Conservation (phyloP, 2,797 vertebrate genomes). For the Anguilla obscura region DNA sequence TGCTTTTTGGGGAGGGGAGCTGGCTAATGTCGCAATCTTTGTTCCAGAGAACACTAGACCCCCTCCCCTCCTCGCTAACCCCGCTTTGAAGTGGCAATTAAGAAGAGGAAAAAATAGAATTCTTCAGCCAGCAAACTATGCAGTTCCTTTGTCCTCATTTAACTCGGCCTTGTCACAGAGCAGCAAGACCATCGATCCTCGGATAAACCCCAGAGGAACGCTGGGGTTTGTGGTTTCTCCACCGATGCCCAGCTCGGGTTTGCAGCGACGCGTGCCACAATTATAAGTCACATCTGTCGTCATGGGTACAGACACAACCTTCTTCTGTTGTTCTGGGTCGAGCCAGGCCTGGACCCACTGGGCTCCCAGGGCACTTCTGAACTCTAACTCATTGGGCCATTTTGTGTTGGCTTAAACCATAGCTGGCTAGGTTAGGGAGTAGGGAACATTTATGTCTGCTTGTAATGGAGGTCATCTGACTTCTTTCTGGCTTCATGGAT, state of each 20-base stretch:
- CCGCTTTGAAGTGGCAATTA: constrained; percentile 10
- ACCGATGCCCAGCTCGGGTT: constrained; percentile 14
- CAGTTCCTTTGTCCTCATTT: constrained; percentile 24
- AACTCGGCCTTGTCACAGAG: background rate
- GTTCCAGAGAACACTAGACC: background rate
- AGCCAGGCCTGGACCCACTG: background rate
- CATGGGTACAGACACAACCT: constrained; percentile 65
- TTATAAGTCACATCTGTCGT: constrained; percentile 52
- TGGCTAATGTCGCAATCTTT: background rate
- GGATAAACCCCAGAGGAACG: constrained; percentile 24
- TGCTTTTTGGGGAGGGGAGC: background rate
- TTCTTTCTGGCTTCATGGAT: background rate
- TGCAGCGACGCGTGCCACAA: constrained; percentile 44
- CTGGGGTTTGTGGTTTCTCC: constrained; percentile 49
- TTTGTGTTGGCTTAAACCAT: background rate
- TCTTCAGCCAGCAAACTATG: background rate
- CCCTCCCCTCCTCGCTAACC: background rate
- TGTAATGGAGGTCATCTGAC: background rate
- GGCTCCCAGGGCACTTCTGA: background rate
- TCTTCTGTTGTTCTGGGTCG: constrained; percentile 30
- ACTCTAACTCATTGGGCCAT: background rate
- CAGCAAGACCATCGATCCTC: constrained; percentile 11
- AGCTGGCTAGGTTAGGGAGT: background rate
- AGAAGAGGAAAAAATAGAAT: background rate
- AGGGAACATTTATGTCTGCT: background rate